phyloP scores from a whole-genome alignment of 1,140 invertebrate species.

The Mylabris phalerata region DNA sequence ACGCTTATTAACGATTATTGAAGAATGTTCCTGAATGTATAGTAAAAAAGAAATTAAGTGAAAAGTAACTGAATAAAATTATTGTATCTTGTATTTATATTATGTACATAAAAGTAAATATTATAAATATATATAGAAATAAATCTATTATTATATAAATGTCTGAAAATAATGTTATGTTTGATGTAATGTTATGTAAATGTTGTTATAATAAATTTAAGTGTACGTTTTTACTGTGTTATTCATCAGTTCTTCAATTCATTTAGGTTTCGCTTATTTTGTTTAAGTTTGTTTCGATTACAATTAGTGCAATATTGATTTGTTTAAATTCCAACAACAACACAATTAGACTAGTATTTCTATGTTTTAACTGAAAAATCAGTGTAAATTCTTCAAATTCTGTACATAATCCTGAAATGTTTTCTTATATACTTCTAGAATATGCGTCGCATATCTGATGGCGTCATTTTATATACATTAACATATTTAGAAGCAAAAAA shows the following conservation, averaged over 20 bases:
- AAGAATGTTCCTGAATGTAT: conserved; percentile 34
- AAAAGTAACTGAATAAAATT: neutral
- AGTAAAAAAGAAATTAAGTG: neutral
- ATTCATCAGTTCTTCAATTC: neutral
- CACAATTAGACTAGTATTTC: conserved; percentile 9
- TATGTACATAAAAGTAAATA: conserved; percentile 21
- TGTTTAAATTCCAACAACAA: neutral
- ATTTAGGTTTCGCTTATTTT: no score
- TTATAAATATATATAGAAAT: neutral
- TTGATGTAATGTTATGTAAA: conserved; percentile 27
- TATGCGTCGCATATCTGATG: conserved; percentile 18
- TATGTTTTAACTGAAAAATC: conserved; percentile 12
- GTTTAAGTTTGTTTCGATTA: conserved; percentile 5
- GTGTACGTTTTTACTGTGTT: conserved; percentile 15
- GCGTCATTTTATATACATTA: neutral
- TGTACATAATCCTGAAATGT: conserved; percentile 17
- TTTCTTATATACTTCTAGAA: neutral
- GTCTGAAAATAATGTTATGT: conserved; percentile 23
- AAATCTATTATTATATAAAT: conserved; percentile 20
- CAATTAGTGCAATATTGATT: conserved; percentile 8
- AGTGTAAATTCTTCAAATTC: conserved; percentile 12
- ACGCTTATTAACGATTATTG: conserved; percentile 31
- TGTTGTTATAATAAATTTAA: conserved; percentile 17
- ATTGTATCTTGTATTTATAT: conserved; percentile 28
- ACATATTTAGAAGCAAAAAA: no score